Evolutionary conservation across 2,888 invertebrate species (phyloP), one percentile per base, ranked within the genome.

Genomic region (Drosophila fulvimacula): DNA sequence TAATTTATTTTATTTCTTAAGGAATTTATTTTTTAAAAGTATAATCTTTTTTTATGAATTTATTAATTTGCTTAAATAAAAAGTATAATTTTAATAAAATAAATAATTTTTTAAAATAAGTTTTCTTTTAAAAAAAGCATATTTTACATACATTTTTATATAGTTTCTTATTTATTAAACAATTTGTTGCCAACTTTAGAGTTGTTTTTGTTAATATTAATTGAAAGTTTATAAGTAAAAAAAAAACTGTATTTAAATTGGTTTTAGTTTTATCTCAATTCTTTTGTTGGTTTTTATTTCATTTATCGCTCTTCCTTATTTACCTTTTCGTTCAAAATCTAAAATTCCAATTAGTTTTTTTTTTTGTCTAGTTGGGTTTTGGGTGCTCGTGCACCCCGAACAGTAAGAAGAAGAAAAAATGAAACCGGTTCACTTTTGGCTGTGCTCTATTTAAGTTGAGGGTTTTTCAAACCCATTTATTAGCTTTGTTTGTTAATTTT

Each of bases 391-490:
- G 73, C 61, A 73, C 76, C 57, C 58, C 5, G 27, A 53, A 17
- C 42, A 53, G 24, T 5, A 10, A 2, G 19, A 13, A 41, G 44
- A 17, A 21, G 27, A 30, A 19, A n/a, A n/a, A n/a, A n/a, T n/a
- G n/a, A n/a, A 67, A 62, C 69, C 17, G 24, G 63, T 72, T 75
- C 17, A 7, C 42, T n/a, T 19, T 19, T 21, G 57, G 27, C 30
- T 48, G 15, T 66, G 65, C 52, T 69, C 73, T 51, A 72, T 72
- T 68, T 75, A 30, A 39, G 42, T 57, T 69, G 64, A 48, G 63
- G 60, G 55, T 55, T 69, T 68, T 65, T 67, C 58, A 44, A 44
- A 55, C 56, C 56, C 55, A 56, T 75, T 63, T 70, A 55, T 71
- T 56, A 60, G 53, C 17, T 55, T 38, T 42, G 34, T 71, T 66